Percentiles rank a stretch among this genome's conserved stretches.
Conservation (phyloP, 2,113 vertebrate species). For the Parus major region DNA sequence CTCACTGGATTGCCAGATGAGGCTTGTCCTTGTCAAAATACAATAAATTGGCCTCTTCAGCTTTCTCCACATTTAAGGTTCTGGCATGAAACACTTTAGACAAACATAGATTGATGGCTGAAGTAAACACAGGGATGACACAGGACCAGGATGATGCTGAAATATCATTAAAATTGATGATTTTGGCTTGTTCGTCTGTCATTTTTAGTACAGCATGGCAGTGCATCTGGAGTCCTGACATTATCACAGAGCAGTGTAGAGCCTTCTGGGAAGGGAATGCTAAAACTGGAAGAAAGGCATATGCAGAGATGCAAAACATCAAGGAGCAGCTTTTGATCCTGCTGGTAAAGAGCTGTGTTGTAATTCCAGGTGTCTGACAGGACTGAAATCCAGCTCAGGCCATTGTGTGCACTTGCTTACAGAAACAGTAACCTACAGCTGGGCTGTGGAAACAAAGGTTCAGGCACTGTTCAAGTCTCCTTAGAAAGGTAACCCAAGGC, state of each 20-base stretch:
- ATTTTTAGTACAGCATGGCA: neutral
- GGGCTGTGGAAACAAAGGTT: neutral
- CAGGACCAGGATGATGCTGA: neutral
- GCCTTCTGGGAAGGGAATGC: neutral
- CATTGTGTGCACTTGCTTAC: neutral
- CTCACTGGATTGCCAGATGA: neutral
- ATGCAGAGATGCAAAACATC: neutral
- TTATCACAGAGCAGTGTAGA: neutral
- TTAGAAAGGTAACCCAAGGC: neutral
- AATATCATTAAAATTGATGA: conserved; percentile 50
- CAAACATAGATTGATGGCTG: conserved; percentile 33
- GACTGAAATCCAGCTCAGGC: neutral
- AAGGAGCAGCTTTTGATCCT: neutral
- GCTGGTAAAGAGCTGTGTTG: neutral
- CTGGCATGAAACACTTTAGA: neutral
- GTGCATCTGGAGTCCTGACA: neutral
- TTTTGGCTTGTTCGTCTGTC: conserved; percentile 12
- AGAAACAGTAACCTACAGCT: neutral
- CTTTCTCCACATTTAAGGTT: conserved; percentile 2
- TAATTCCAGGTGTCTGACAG: neutral
- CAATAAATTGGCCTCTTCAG: conserved; percentile 23
- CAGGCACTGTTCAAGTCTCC: neutral
- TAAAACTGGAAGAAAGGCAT: neutral
- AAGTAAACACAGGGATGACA: conserved; percentile 7
- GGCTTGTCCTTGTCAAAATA: conserved; percentile 38